phyloP scores from a whole-genome alignment of 2,888 invertebrate species.

The Aleiodes alternator region DNA sequence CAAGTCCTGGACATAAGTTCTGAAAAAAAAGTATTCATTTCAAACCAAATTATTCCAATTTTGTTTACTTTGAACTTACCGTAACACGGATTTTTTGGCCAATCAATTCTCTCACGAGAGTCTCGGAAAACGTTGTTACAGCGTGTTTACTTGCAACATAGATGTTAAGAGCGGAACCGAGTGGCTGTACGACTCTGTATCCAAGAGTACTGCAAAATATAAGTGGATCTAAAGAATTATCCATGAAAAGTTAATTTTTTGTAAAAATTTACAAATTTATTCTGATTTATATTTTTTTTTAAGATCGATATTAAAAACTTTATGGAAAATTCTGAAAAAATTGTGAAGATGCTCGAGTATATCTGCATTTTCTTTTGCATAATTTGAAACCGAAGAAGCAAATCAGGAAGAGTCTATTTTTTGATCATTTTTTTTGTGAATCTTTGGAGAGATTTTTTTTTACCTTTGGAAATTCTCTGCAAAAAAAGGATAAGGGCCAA shows the following conservation, averaged over 20 bases:
- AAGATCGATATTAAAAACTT: background rate
- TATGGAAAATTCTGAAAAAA: too few relatives aligned
- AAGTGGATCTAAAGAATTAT: background rate
- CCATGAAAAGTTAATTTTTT: background rate
- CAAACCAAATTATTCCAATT: background rate
- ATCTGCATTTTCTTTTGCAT: too few relatives aligned
- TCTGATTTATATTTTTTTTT: background rate
- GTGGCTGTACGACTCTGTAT: constrained; percentile 74
- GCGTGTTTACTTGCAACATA: constrained; percentile 80
- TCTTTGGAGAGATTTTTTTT: too few relatives aligned
- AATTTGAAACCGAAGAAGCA: too few relatives aligned
- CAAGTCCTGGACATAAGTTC: constrained; percentile 81
- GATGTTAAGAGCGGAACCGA: constrained; percentile 71
- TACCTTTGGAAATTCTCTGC: too few relatives aligned
- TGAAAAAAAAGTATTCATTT: constrained; percentile 62
- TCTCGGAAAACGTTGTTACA: constrained; percentile 78
- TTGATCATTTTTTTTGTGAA: too few relatives aligned
- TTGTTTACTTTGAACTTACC: constrained; percentile 47
- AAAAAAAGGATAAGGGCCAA: too few relatives aligned
- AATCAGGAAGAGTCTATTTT: too few relatives aligned
- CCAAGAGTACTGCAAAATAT: constrained; percentile 67
- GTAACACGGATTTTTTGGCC: constrained; percentile 62
- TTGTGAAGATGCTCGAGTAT: too few relatives aligned
- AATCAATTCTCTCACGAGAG: constrained; percentile 77
- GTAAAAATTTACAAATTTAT: background rate